A percentile compares a stretch with the other conserved stretches of the same genome.
These are phyloP conservation scores for Lophius piscatorius DNA, from an alignment of 2,113 vertebrate species.

Conservation along the genomic window DNA sequence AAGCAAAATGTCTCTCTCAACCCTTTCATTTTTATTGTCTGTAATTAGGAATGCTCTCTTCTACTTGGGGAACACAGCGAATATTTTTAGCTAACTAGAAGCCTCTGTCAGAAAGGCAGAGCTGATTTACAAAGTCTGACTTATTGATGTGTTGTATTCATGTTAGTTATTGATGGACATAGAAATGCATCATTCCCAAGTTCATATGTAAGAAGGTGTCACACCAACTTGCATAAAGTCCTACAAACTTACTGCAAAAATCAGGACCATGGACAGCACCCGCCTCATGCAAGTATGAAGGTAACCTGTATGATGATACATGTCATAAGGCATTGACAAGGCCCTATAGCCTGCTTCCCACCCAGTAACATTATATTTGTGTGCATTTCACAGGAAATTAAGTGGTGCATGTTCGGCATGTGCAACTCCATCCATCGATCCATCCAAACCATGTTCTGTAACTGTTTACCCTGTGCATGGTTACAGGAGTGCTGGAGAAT, in stretches of 20 bases:
- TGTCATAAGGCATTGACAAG: too few relatives aligned
- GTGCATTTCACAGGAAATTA: background rate
- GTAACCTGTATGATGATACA: too few relatives aligned
- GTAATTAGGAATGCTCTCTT: slow-evolving; percentile 51
- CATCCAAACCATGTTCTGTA: too few relatives aligned
- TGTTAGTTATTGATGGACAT: slow-evolving; percentile 49
- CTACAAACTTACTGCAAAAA: slow-evolving; percentile 1
- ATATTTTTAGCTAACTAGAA: slow-evolving; percentile 45
- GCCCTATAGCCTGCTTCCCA: background rate
- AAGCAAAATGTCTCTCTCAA: slow-evolving; percentile 47
- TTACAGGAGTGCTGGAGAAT: too few relatives aligned
- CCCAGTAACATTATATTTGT: background rate
- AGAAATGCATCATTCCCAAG: slow-evolving; percentile 44
- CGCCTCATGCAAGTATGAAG: too few relatives aligned
- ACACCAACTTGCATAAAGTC: slow-evolving; percentile 13
- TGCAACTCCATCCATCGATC: background rate
- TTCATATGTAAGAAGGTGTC: slow-evolving; percentile 45
- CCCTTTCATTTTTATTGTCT: slow-evolving; percentile 46
- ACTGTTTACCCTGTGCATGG: too few relatives aligned
- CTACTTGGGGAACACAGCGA: slow-evolving; percentile 36
- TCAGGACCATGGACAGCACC: too few relatives aligned
- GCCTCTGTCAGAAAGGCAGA: slow-evolving; percentile 37
- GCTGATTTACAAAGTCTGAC: slow-evolving; percentile 55
- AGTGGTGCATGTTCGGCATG: background rate
- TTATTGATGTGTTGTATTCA: slow-evolving; percentile 64